These are phyloP conservation scores for Chrysina gloriosa DNA, from an alignment of 2,888 invertebrate genomes.

Conservation along the genomic window DNA sequence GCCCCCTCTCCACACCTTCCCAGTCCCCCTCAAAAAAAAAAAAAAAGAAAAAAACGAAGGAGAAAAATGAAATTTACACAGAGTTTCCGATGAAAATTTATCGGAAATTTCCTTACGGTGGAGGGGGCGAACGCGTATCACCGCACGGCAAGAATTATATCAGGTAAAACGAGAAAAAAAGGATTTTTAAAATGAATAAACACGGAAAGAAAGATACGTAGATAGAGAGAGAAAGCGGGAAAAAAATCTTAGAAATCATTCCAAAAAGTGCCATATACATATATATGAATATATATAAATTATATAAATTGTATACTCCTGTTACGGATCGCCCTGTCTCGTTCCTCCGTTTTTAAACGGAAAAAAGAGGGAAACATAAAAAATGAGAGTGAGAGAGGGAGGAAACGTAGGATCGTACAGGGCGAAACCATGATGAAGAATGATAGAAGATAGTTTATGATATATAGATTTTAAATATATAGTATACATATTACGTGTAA, in stretches of 20 bases:
- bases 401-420: too few species aligned
- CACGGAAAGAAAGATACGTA: background rate
- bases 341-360: background rate
- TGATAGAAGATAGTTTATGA: conserved; percentile 18
- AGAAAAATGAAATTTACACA: too few species aligned
- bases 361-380: background rate
- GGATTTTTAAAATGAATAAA: background rate
- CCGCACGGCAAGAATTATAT: conserved; percentile 13
- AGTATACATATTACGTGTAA: too few species aligned
- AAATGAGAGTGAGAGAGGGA: too few species aligned
- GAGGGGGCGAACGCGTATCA: background rate
- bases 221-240: conserved; percentile 8
- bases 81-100: too few species aligned
- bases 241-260: conserved; percentile 23
- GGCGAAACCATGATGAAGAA: background rate
- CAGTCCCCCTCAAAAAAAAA: too few species aligned
- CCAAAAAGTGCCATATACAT: conserved; percentile 36
- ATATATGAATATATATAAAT: conserved; percentile 1
- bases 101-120: background rate
- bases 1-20: too few species aligned
- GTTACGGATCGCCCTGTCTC: too few species aligned
- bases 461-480: too few species aligned
- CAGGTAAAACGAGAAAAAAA: conserved; percentile 5
- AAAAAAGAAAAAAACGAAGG: too few species aligned
- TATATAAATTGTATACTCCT: background rate